Base-by-base conservation (phyloP, 1,140 invertebrate species). In the Eriocheir sinensis region DNA sequence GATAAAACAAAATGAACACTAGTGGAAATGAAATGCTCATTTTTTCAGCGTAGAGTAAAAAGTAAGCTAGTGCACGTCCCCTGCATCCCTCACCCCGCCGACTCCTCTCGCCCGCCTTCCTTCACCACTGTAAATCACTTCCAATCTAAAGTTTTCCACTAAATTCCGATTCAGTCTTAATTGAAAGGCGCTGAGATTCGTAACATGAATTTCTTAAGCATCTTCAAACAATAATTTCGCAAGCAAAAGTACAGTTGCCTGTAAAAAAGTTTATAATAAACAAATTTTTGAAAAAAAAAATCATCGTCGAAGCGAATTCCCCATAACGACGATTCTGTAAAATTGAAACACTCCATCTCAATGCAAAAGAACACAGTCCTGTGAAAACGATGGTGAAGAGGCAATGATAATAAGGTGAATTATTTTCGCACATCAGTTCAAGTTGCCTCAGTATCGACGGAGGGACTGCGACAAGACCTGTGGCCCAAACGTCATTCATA, bases 121-220 rank as follows among this genome's bases (percentile, higher is more conserved):
- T 48, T 15, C 44, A 2, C 60, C 60, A n/a, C 27, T 72, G 60
- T 72, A 72, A 72, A 72, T 72, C 27, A 72, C 60, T 72, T 72
- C 60, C 60, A 72, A 72, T 72, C 60, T 72, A 72, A 72, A 72
- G 60, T 72, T 72, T 72, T 72, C 60, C 60, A 72, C 60, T 72
- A 72, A 72, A 72, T 72, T 72, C 60, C 21, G 60, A 72, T n/a
- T 72, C 27, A n/a, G 60, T 72, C 60, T 72, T 72, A 72, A 72
- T 72, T 72, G 60, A 72, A 72, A 72, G n/a, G 60, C 60, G 60
- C 60, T 72, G 21, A n/a, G 60, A 27, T 21, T n/a, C 60, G n/a
- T n/a, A 72, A 72, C 60, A 72, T 4, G 8, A n/a, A 21, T n/a
- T n/a, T n/a, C 21, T 1, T n/a, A 72, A n/a, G n/a, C 6, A 72